Evolutionary conservation across 1,140 invertebrate genomes (phyloP).

Genomic region (Drosophila nannoptera): DNA sequence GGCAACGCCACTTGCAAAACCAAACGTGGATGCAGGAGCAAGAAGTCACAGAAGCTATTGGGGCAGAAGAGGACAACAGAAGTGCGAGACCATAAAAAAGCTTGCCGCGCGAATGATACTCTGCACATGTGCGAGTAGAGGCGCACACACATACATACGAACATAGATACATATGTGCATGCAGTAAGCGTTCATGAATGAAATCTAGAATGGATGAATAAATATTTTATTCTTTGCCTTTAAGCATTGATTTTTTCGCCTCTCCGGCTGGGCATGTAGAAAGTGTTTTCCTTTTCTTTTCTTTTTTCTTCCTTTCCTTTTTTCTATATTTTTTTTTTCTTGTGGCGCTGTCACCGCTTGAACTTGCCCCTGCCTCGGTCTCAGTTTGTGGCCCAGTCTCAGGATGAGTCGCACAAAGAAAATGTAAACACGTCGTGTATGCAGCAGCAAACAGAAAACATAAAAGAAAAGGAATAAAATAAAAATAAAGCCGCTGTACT

Average conservation of each 20-base stretch:
- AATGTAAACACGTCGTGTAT: constrained; percentile 53
- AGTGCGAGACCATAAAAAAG: constrained; percentile 29
- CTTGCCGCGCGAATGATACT: constrained; percentile 35
- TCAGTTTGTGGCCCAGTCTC: constrained; percentile 20
- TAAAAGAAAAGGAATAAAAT: constrained; percentile 55
- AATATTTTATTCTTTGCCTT: constrained; percentile 74
- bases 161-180: constrained; percentile 11
- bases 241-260: constrained; percentile 50
- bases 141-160: neutral
- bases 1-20: constrained; percentile 41
- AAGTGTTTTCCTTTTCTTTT: constrained; percentile 18
- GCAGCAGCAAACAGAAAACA: constrained; percentile 31
- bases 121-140: constrained; percentile 55
- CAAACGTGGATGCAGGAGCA: constrained; percentile 24
- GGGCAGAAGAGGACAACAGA: constrained; percentile 21
- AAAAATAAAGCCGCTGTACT: constrained; percentile 46
- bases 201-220: constrained; percentile 75
- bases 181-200: constrained; percentile 75
- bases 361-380: constrained; percentile 2
- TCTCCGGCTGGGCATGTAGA: constrained; percentile 11
- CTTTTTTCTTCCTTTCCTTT: no score
- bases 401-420: constrained; percentile 43
- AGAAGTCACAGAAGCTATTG: constrained; percentile 13
- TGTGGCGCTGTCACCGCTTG: constrained; percentile 32
- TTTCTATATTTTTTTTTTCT: neutral